Conservation (phyloP, 2,113 vertebrate species). For the Hemibagrus wyckioides region DNA sequence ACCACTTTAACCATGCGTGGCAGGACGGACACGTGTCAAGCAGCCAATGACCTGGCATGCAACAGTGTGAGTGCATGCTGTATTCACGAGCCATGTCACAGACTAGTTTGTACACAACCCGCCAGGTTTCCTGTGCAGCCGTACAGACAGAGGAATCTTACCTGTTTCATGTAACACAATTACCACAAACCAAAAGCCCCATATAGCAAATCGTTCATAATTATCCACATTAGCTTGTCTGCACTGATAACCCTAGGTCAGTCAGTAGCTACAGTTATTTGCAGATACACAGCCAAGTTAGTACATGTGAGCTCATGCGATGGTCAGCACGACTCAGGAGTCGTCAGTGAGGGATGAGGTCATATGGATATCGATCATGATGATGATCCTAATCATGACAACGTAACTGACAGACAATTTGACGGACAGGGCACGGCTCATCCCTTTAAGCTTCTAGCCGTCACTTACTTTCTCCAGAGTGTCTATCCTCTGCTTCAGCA, state of each 20-base stretch:
- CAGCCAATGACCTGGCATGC: slow-evolving; percentile 34
- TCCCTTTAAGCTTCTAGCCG: neutral
- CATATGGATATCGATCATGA: slow-evolving; percentile 42
- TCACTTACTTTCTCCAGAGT: slow-evolving; percentile 96
- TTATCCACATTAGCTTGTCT: slow-evolving; percentile 10
- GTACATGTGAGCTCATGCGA: slow-evolving; percentile 47
- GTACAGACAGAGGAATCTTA: slow-evolving; percentile 16
- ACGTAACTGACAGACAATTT: slow-evolving; percentile 17
- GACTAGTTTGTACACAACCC: neutral
- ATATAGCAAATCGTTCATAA: neutral
- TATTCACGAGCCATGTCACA: neutral
- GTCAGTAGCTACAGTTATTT: slow-evolving; percentile 16
- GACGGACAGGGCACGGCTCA: neutral
- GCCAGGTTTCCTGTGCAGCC: slow-evolving; percentile 5
- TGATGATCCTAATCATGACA: slow-evolving; percentile 26
- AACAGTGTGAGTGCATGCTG: slow-evolving; percentile 22
- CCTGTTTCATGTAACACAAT: neutral
- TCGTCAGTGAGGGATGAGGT: slow-evolving; percentile 54
- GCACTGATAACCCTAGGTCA: neutral
- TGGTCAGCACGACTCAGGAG: slow-evolving; percentile 35
- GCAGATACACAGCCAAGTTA: slow-evolving; percentile 58
- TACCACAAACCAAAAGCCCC: slow-evolving; percentile 19
- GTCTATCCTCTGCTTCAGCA: slow-evolving; percentile 97
- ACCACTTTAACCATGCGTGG: neutral
- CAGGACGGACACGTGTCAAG: neutral